These are phyloP conservation scores for Solenopsis fugax DNA, from an alignment of 1,140 invertebrate genomes.

Conservation along the genomic window DNA sequence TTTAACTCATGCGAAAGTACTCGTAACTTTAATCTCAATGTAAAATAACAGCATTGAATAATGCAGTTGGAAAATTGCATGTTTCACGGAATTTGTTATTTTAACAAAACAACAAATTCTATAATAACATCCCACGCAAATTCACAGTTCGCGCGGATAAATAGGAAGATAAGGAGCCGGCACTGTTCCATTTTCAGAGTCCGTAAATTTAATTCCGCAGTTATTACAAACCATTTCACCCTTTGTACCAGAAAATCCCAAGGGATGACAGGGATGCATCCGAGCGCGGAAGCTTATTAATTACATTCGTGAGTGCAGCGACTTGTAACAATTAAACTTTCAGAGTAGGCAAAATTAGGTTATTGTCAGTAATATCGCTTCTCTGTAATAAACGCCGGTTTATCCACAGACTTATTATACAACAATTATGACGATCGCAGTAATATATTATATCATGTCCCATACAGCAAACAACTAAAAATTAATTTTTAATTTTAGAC, in stretches of 20 bases:
- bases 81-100: background rate
- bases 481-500: conserved; percentile 7
- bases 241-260: conserved; percentile 32
- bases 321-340: conserved; percentile 55
- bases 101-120: conserved; percentile 24
- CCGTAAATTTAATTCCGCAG: conserved; percentile 47
- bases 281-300: conserved; percentile 37
- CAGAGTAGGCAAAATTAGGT: conserved; percentile 1
- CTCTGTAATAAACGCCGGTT: conserved; percentile 21
- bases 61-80: conserved; percentile 1
- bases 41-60: background rate
- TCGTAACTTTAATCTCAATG: conserved; percentile 20
- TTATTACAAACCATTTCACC: conserved; percentile 47
- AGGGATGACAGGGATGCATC: conserved; percentile 25
- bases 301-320: conserved; percentile 20
- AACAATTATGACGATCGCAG: conserved; percentile 5
- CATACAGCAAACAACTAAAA: background rate
- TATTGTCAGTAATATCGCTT: background rate
- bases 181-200: conserved; percentile 23
- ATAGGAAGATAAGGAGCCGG: conserved; percentile 27
- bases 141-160: conserved; percentile 11
- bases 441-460: background rate
- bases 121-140: conserved; percentile 6
- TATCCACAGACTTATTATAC: background rate
- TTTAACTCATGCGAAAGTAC: background rate